phyloP scores from a whole-genome alignment of 1,140 invertebrate species.

The Drosophila tsacasi region DNA sequence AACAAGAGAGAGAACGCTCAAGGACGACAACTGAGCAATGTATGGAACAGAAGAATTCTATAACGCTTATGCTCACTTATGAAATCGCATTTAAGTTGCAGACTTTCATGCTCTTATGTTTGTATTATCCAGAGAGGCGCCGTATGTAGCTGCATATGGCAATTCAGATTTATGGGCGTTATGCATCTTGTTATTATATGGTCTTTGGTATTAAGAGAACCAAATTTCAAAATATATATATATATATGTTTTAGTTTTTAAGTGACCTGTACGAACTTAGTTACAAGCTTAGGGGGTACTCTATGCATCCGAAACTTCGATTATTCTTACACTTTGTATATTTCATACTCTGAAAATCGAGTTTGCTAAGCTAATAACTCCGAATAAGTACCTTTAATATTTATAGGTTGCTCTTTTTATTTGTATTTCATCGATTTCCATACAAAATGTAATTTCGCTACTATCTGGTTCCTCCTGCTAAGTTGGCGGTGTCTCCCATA shows the following conservation, averaged over 20 bases:
- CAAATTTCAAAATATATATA: neutral
- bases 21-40: accelerated
- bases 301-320: neutral
- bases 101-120: too few relatives aligned
- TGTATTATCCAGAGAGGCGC: too few relatives aligned
- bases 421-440: neutral
- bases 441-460: neutral
- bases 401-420: neutral
- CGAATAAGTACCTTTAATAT: neutral
- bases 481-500: neutral
- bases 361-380: neutral
- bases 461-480: neutral
- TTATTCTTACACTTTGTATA: neutral
- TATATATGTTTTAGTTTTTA: neutral
- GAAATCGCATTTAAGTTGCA: too few relatives aligned
- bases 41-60: too few relatives aligned
- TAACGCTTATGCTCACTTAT: too few relatives aligned
- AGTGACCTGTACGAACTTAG: neutral
- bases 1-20: neutral
- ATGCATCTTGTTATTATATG: neutral
- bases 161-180: neutral
- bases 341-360: too few relatives aligned
- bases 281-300: neutral
- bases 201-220: neutral
- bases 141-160: too few relatives aligned